Evolutionary conservation across 2,113 vertebrate genomes (phyloP).

Genomic region (Ardeotis arabs): DNA sequence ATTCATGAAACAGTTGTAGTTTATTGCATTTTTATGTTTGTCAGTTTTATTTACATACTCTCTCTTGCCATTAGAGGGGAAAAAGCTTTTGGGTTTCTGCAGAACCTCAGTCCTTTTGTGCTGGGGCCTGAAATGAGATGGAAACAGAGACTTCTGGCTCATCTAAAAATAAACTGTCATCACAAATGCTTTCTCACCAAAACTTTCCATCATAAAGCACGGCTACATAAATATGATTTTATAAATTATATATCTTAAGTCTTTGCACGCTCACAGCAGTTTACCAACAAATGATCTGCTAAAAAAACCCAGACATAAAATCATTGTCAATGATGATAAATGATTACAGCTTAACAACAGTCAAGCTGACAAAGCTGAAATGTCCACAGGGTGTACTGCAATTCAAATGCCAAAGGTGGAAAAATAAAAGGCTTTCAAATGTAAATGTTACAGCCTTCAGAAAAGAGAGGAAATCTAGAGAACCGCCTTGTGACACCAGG

Average conservation of each 20-base stretch:
- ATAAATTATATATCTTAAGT: slow-evolving; percentile 43
- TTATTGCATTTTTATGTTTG: slow-evolving; percentile 56
- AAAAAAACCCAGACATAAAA: not conserved
- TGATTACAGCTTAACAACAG: slow-evolving; percentile 31
- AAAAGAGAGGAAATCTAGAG: not conserved
- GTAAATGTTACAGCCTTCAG: not conserved
- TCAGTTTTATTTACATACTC: slow-evolving; percentile 55
- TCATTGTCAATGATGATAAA: slow-evolving; percentile 36
- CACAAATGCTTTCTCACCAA: slow-evolving; percentile 29
- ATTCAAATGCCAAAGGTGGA: slow-evolving; percentile 21
- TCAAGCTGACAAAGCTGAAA: slow-evolving; percentile 49
- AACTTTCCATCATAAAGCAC: slow-evolving; percentile 33
- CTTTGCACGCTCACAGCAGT: slow-evolving; percentile 25
- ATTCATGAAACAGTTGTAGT: slow-evolving; percentile 15
- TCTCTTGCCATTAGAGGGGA: not conserved
- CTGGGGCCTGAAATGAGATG: not conserved
- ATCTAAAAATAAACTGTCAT: slow-evolving; percentile 44
- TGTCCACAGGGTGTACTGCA: not conserved
- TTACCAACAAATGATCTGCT: slow-evolving; percentile 36
- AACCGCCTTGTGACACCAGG: not conserved
- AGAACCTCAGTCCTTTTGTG: slow-evolving; percentile 21
- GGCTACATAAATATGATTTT: slow-evolving; percentile 25
- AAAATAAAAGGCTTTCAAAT: slow-evolving; percentile 36
- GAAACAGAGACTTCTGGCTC: slow-evolving; percentile 24
- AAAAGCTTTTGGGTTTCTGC: slow-evolving; percentile 31